A percentile compares a stretch with the other conserved stretches of the same genome.
Evolutionary conservation across 2,888 invertebrate genomes (phyloP).

Genomic region (Brenthis daphne): DNA sequence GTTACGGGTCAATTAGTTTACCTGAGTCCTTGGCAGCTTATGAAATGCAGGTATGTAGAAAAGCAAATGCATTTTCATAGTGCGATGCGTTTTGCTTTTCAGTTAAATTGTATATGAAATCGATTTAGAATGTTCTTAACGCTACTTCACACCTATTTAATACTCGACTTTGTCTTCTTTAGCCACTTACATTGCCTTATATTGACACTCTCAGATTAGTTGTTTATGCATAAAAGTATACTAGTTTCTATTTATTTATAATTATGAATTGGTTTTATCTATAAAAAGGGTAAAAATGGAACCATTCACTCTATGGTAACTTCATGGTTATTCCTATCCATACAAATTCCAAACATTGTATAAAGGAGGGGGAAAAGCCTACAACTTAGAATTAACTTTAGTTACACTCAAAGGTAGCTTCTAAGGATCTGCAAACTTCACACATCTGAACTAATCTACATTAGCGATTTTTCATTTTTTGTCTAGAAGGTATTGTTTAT

Average conservation of each 20-base stretch:
- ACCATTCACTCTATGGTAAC: neutral
- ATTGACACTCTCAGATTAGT: neutral
- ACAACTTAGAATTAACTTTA: slow-evolving; percentile 13
- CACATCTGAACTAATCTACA: slow-evolving; percentile 35
- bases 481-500: slow-evolving; percentile 29
- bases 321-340: neutral
- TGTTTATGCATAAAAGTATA: neutral
- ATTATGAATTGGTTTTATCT: neutral
- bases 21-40: slow-evolving; percentile 40
- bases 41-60: slow-evolving; percentile 3
- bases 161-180: neutral
- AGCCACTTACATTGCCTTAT: neutral
- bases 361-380: slow-evolving; percentile 27
- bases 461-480: slow-evolving; percentile 3
- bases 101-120: too few relatives aligned
- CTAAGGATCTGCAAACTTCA: slow-evolving; percentile 28
- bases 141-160: neutral
- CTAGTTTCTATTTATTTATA: slow-evolving; percentile 4
- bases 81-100: neutral
- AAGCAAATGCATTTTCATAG: slow-evolving; percentile 21
- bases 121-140: neutral
- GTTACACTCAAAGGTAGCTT: slow-evolving; percentile 22
- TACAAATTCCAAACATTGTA: slow-evolving; percentile 22
- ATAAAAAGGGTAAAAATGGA: neutral
- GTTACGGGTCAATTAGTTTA: slow-evolving; percentile 32